A percentile compares a stretch with the other conserved stretches of the same genome.
Conservation (phyloP, 1,140 invertebrate genomes). For the Drosophila parabipectinata region DNA sequence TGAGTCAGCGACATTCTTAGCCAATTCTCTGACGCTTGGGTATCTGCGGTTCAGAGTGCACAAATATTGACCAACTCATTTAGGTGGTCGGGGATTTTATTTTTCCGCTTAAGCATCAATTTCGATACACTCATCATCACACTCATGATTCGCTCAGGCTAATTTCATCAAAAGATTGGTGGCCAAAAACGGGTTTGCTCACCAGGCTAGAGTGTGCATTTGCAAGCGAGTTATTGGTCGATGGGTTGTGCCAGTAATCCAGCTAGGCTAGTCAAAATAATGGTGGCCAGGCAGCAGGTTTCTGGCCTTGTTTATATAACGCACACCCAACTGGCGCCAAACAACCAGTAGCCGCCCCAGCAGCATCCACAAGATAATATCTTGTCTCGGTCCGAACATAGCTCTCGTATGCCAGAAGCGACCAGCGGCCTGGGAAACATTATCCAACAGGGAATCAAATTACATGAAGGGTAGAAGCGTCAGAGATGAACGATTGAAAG, state of each 20-base stretch:
- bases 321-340: slow-evolving; percentile 7
- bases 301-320: slow-evolving; percentile 51
- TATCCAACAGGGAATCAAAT: slow-evolving; percentile 1
- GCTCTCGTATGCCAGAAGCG: background rate
- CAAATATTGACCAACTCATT: slow-evolving; percentile 69
- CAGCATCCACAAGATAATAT: slow-evolving; percentile 23
- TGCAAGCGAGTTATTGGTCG: slow-evolving; percentile 13
- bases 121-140: slow-evolving; percentile 34
- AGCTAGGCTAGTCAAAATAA: slow-evolving; percentile 44
- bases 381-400: slow-evolving; percentile 3
- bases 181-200: slow-evolving; percentile 20
- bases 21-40: background rate
- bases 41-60: slow-evolving; percentile 52
- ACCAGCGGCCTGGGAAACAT: background rate
- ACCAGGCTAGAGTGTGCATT: background rate
- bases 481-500: background rate
- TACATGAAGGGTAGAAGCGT: background rate
- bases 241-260: slow-evolving; percentile 38
- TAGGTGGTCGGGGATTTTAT: slow-evolving; percentile 34
- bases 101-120: slow-evolving; percentile 34
- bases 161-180: slow-evolving; percentile 35
- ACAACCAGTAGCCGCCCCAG: slow-evolving; percentile 11
- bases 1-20: slow-evolving; percentile 55
- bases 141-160: background rate
- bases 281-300: slow-evolving; percentile 53